A percentile compares a stretch with the other conserved stretches of the same genome.
Conservation (phyloP, 2,888 invertebrate genomes). For the Zeuzera pyrina region DNA sequence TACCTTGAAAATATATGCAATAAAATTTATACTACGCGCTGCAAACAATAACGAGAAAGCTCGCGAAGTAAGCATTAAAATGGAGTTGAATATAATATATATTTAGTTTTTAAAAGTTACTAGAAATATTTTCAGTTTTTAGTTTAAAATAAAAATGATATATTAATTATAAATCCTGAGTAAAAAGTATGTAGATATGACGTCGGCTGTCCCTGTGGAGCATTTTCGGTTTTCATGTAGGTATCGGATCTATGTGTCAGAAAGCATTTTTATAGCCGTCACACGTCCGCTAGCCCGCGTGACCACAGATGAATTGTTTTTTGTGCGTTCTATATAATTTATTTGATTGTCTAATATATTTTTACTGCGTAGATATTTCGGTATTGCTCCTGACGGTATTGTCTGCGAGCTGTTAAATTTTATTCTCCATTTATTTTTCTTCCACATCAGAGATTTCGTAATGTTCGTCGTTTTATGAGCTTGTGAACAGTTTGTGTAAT, state of each 20-base stretch:
- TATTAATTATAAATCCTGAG: no score
- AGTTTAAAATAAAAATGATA: no score
- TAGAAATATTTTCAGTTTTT: no score
- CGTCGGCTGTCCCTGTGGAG: neutral
- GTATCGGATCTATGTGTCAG: neutral
- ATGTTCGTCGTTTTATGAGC: slow-evolving; percentile 55
- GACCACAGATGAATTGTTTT: slow-evolving; percentile 2
- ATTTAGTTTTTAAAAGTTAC: no score
- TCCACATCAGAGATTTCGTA: slow-evolving; percentile 53
- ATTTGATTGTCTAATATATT: slow-evolving; percentile 5
- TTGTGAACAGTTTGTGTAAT: slow-evolving; percentile 61
- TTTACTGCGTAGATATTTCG: slow-evolving; percentile 2
- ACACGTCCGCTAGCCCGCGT: neutral
- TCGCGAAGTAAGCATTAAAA: neutral
- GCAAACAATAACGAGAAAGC: slow-evolving; percentile 29
- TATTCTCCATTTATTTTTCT: slow-evolving; percentile 54
- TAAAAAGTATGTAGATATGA: no score
- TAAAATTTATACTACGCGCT: slow-evolving; percentile 43
- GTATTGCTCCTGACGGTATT: no score
- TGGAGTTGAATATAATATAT: no score
- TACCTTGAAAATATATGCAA: slow-evolving; percentile 53
- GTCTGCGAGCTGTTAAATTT: slow-evolving; percentile 18
- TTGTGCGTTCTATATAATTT: slow-evolving; percentile 1
- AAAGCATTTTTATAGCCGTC: neutral
- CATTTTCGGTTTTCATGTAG: neutral